Evolutionary conservation across 1,140 invertebrate genomes (phyloP).

Genomic region (Bombus cullumanus): DNA sequence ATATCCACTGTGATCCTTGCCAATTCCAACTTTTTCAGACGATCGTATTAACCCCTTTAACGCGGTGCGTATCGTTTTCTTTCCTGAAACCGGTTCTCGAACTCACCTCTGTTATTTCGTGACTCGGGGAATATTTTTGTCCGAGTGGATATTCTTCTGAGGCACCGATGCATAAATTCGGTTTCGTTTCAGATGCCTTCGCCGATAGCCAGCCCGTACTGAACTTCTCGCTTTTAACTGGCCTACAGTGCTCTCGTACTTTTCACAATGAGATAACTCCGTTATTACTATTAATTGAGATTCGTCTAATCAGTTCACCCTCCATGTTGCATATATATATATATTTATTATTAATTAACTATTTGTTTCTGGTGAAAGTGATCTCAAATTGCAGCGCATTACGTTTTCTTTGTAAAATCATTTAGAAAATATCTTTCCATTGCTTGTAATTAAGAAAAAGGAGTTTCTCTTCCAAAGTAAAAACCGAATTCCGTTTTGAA

Average conservation of each 20-base stretch:
- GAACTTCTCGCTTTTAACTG: neutral
- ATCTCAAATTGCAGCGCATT: neutral
- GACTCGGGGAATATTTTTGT: conserved; percentile 50
- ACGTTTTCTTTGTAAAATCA: neutral
- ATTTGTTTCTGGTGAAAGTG: too few species aligned
- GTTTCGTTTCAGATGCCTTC: conserved; percentile 42
- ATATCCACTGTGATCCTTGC: neutral
- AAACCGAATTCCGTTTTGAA: too few species aligned
- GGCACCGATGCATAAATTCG: conserved; percentile 51
- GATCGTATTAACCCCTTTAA: conserved; percentile 40
- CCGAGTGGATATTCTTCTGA: conserved; percentile 39
- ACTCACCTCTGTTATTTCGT: conserved; percentile 51
- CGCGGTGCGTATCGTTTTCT: conserved; percentile 48
- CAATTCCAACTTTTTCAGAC: conserved; percentile 10
- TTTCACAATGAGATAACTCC: too few species aligned
- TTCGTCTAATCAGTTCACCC: too few species aligned
- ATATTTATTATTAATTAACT: neutral
- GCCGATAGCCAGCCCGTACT: conserved; percentile 9
- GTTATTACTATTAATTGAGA: neutral
- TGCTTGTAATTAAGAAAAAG: neutral
- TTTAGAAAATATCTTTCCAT: too few species aligned
- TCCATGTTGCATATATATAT: neutral
- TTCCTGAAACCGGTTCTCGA: conserved; percentile 41
- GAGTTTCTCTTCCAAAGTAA: neutral
- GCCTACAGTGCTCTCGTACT: neutral